Evolutionary conservation across 2,797 vertebrate genomes (phyloP), one percentile per base, ranked within the genome.

Genomic region (Botia almorhae): DNA sequence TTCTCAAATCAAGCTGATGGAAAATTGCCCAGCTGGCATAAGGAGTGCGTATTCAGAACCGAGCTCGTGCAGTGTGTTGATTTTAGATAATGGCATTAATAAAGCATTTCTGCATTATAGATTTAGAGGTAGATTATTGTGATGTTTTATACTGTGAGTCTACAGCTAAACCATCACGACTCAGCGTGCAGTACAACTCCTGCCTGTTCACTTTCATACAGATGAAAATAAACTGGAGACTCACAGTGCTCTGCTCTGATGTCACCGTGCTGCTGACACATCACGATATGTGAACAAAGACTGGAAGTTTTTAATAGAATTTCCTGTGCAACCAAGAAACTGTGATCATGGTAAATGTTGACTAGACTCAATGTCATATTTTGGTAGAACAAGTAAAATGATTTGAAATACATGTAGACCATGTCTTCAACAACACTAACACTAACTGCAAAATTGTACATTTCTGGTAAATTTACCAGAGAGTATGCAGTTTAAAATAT

Each of bases 141-240:
- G 4, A 13, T 17, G 16, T 60, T 16, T 29, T n/a, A n/a, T n/a
- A n/a, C n/a, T n/a, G n/a, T n/a, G 14, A 58, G 21, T 81, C 23
- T 78, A 51, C 55, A 51, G n/a, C 51, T 83, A 50, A 76, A 83
- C 78, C 67, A 23, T 77, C 21, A 21, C 74, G 84, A 85, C 51
- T 81, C 58, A 80, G 69, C 77, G 26, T 48, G 53, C 75, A 39
- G 60, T 36, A 33, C 48, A 43, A 13, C 46, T 76, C 77, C 72
- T 80, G 2, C 81, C 75, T 70, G 81, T 69, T 83, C 81, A 71
- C 78, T 63, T 74, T 74, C 65, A 85, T 65, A 58, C 39, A 65
- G 64, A 69, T 78, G 69, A 83, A 83, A 83, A 61, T 71, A 67
- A 73, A 61, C 58, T 70, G n/a, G n/a, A n/a, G n/a, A n/a, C n/a